Evolutionary conservation across 2,113 vertebrate genomes (phyloP).

Genomic region (Amphiprion ocellaris): DNA sequence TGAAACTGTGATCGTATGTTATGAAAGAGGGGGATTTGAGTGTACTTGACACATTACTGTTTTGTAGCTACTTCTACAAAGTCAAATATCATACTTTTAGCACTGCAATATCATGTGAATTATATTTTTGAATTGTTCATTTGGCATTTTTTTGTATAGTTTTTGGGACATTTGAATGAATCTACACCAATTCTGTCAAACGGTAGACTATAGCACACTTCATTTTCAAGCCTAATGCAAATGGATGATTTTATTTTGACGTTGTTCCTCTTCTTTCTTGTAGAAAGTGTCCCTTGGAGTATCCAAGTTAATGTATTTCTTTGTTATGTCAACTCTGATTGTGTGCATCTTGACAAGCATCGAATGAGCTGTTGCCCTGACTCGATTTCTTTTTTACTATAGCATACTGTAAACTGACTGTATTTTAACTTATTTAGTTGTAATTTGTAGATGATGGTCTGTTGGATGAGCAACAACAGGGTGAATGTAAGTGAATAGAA

Average conservation of each 20-base stretch:
- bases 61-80: constrained; percentile 72
- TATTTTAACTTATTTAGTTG: constrained; percentile 53
- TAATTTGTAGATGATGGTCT: constrained; percentile 48
- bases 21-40: constrained; percentile 63
- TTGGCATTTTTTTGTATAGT: constrained; percentile 62
- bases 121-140: constrained; percentile 66
- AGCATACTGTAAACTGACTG: constrained; percentile 51
- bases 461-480: constrained; percentile 61
- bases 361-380: constrained; percentile 28
- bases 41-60: constrained; percentile 55
- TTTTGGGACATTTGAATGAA: constrained; percentile 69
- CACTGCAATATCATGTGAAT: constrained; percentile 59
- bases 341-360: constrained; percentile 59
- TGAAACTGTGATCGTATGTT: constrained; percentile 74
- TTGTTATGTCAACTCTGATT: constrained; percentile 52
- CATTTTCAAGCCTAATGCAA: constrained; percentile 48
- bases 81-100: constrained; percentile 58
- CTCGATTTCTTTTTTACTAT: constrained; percentile 51
- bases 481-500: constrained; percentile 69
- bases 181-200: constrained; percentile 26
- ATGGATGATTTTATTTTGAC: constrained; percentile 62
- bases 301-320: constrained; percentile 53
- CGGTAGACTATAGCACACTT: constrained; percentile 56
- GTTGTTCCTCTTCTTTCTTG: constrained; percentile 67
- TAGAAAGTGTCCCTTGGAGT: constrained; percentile 62